These are phyloP conservation scores for Notarius lentiginosus DNA, from an alignment of 2,113 vertebrate species.

Conservation along the genomic window DNA sequence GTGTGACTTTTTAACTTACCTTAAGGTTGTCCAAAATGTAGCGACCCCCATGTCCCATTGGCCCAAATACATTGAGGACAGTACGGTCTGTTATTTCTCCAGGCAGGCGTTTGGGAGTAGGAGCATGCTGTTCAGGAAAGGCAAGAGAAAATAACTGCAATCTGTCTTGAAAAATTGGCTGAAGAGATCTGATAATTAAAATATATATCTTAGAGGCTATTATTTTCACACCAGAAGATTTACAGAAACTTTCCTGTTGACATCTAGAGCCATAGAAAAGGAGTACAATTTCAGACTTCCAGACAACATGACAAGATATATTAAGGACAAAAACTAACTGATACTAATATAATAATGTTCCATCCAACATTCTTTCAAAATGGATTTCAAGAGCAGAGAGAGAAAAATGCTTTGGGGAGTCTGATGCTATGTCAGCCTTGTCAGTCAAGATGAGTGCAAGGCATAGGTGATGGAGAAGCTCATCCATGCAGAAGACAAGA, in stretches of 20 bases:
- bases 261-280: constrained; percentile 59
- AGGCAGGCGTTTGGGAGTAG: constrained; percentile 68
- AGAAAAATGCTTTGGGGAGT: constrained; percentile 41
- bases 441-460: constrained; percentile 47
- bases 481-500: constrained; percentile 44
- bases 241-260: constrained; percentile 59
- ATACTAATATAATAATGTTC: not conserved
- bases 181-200: constrained; percentile 18
- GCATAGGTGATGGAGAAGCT: constrained; percentile 35
- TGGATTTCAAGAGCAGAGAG: constrained; percentile 32
- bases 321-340: not conserved
- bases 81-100: constrained; percentile 78
- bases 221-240: constrained; percentile 50
- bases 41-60: constrained; percentile 60
- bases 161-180: constrained; percentile 32
- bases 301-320: constrained; percentile 12
- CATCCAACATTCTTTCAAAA: constrained; percentile 38
- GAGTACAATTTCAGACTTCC: constrained; percentile 28
- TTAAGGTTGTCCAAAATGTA: constrained; percentile 82
- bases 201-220: constrained; percentile 23
- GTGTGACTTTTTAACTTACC: constrained; percentile 63
- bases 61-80: constrained; percentile 81
- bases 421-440: constrained; percentile 38
- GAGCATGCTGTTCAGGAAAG: constrained; percentile 67
- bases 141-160: constrained; percentile 36